Evolutionary conservation across 2,797 vertebrate genomes (phyloP), one percentile per base, ranked within the genome.

Genomic region (Melanogrammus aeglefinus): DNA sequence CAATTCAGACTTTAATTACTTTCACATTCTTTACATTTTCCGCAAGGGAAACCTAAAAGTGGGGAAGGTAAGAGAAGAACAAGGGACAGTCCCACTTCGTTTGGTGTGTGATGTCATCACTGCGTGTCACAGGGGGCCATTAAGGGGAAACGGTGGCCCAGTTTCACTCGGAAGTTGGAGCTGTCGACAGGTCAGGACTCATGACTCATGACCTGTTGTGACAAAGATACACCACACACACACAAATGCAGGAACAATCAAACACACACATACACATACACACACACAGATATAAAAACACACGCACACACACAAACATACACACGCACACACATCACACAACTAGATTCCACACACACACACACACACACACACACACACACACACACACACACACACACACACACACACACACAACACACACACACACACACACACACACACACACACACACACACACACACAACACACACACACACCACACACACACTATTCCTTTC

Each of bases 161-260:
- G 92, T 93, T 92, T 93, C 92, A 87, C 82, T 83, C 10, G 69
- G 73, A 71, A 75, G 80, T 84, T 74, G 7, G 57, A 27, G 63
- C 3, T 27, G 63, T 69, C 27, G 63, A 69, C 63, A 27, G 27
- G 24, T 27, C 24, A 27, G 8, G 63, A 69, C 63, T 69, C 18
- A 1, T 89, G 83, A 86, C 72, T 87, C 85, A 85, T 6, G n/a
- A 76, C 18, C 79, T 76, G 47, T 1, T 0, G 71, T 0, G 29
- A 4, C 38, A 78, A n/a, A n/a, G n/a, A n/a, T n/a, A n/a, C n/a
- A n/a, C n/a, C 77, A 66, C 57, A 66, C 57, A 63, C 57, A 13
- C 21, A 24, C 57, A 63, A 21, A 63, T n/a, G 24, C n/a, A 63
- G 16, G 24, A 5, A 63, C 4, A 63, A 6, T n/a, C 57, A 63